Evolutionary conservation across 2,113 vertebrate species (phyloP), one percentile per base, ranked within the genome.

Genomic region (Myrmecophaga tridactyla): DNA sequence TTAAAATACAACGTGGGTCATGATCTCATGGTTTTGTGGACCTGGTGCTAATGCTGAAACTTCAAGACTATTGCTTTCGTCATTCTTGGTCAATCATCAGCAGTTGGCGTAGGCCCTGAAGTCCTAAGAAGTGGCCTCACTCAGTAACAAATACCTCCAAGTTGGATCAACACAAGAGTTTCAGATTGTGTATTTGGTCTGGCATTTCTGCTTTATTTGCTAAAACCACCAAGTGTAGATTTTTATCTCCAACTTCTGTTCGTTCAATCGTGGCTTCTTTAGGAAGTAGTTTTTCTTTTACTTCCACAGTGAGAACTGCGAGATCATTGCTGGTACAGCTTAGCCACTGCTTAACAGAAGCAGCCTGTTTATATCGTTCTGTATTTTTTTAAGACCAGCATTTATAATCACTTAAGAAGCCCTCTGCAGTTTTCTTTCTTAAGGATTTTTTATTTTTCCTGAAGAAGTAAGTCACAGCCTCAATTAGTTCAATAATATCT

Each of bases 1-100:
- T 94, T 94, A 70, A 95, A 92, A 86, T 81, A 58, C 80, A 87
- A 96, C 41, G 76, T 85, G 51, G 67, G 27, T 70, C 67, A 97
- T 94, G 86, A 81, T 89, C 92, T 62, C 62, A 94, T 73, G 80
- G 41, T n/a, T 96, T 94, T 90, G 89, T 90, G 92, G 89, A 95
- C 63, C 95, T 97, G 77, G 94, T 90, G 73, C 20, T 80, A 43
- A 73, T 85, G 85, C n/a, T 97, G 90, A 96, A 97, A 95, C 96
- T 60, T 96, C 36, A 88, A 87, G 2, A 76, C 93, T 85, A 75
- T 94, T 95, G 83, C 86, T 86, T 87, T 82, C 93, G 83, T 97
- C 89, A 93, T 89, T 97, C 96, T 97, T 98, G 76, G 80, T 96
- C 62, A 94, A 7, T 95, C 72, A 94, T 92, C 86, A 90, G 12